A percentile compares a stretch with the other conserved stretches of the same genome.
These are phyloP conservation scores for Meliscaeva auricollis DNA, from an alignment of 2,888 invertebrate species.

Conservation along the genomic window DNA sequence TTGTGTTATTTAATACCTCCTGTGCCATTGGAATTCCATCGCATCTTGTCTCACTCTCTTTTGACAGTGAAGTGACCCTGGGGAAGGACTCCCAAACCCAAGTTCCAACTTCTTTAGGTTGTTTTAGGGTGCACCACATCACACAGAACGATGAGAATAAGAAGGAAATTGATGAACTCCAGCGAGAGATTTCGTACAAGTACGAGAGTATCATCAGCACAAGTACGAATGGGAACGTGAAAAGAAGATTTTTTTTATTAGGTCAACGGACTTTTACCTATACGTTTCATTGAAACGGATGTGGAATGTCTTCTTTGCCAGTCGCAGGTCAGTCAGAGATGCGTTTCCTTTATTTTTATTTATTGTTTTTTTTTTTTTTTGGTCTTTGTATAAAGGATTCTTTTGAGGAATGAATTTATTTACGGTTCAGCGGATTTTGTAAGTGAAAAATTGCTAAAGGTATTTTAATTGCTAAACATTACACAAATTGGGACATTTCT, in stretches of 20 bases:
- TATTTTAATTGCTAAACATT: constrained; percentile 59
- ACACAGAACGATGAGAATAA: constrained; percentile 32
- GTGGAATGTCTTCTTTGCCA: constrained; percentile 70
- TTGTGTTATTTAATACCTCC: constrained; percentile 74
- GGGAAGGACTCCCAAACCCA: constrained; percentile 48
- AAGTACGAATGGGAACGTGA: constrained; percentile 43
- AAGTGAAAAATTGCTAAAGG: constrained; percentile 19
- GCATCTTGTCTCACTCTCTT: constrained; percentile 36
- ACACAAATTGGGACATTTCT: constrained; percentile 46
- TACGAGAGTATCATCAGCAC: too few relatives aligned
- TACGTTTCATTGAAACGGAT: constrained; percentile 59
- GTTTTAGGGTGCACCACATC: not conserved
- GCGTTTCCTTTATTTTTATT: constrained; percentile 7
- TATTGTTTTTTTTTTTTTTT: not conserved
- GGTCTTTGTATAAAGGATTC: not conserved
- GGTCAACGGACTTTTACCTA: constrained; percentile 66
- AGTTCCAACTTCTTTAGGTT: not conserved
- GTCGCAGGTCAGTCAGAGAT: constrained; percentile 45
- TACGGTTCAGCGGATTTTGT: constrained; percentile 37
- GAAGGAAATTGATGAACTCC: constrained; percentile 71
- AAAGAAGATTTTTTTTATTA: constrained; percentile 57
- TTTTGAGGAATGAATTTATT: constrained; percentile 29
- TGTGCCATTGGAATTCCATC: constrained; percentile 61
- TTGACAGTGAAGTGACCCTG: constrained; percentile 56
- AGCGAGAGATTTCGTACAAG: constrained; percentile 38